Base-by-base conservation (phyloP, 2,888 invertebrate species). In the Embidobia sp. region DNA sequence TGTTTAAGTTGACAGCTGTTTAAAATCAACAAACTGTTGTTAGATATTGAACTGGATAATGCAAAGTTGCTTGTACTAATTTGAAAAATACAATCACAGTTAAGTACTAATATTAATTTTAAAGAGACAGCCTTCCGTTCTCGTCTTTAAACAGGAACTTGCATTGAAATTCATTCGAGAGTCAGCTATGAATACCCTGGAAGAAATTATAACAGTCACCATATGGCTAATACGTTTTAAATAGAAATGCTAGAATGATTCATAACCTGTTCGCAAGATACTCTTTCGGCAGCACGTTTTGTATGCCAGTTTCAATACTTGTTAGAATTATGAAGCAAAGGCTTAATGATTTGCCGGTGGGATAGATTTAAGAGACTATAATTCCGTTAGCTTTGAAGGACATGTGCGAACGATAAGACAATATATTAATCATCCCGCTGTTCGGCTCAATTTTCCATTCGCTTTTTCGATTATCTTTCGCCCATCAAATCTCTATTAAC, bases 161-260 rank as follows among this genome's bases (percentile, higher is more conserved):
- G 6, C 1, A 15, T 10, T 37, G 7, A 16, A 37, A 10, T 22
- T 26, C 13, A 27, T 1, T 15, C 22, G 3, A 22, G 22, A 35
- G 13, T n/a, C 7, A 1, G 22, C 6, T n/a, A 13, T 27, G 29
- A 26, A 27, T 15, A 31, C 42, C 10, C 44, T 27, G 16, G 22
- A 35, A 37, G 46, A 19, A 59, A 48, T 48, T 27, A 35, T 27
- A 61, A 37, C 35, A 51, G 27, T 22, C 31, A 11, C 33, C 53
- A 46, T 53, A 15, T 66, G 53, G 35, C 11, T 55, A 37, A 66
- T 55, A 55, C 33, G 55, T 55, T 35, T 55, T 33, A 55, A 66
- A 66, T 35, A 55, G 53, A 55, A 53, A 55, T 42, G 18, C 26
- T 33, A 10, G 27, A 31, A 53, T 53, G 64, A 64, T 51, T 64